Evolutionary conservation across 2,888 invertebrate species (phyloP), one percentile per base, ranked within the genome.

Genomic region (Brachycybe producta): DNA sequence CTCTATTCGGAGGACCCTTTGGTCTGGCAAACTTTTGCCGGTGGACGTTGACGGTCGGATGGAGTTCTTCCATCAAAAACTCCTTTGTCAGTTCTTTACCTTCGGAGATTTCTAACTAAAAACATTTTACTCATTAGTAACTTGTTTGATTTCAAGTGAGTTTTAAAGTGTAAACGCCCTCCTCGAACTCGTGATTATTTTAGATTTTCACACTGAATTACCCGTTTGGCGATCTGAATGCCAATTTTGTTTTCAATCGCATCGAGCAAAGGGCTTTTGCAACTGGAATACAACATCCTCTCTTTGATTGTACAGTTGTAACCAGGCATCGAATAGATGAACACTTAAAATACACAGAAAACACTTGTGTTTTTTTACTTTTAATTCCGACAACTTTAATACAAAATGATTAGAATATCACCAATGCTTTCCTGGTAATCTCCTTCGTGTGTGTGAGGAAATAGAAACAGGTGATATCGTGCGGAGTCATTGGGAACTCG

Each of bases 271-370:
- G 91, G 87, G 54, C 80, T 85, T 69, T 95, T 97, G 70, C 95
- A 95, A 62, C 94, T 94, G 0, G 97, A 95, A 69, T 97, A 98
- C 65, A 98, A 73, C 98, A 98, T 99, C 59, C 95, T 75, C 66
- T 98, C 97, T 64, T 91, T 95, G 60, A 99, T 90, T 55, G 91
- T 82, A 67, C 91, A 92, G 55, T 75, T 82, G 67, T 92, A 94
- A 3, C 95, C 94, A 3, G 98, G 97, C 86, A 98, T 92, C 7
- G 95, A 92, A 71, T 98, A 98, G 62, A 98, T 86, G 69, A 98
- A 98, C 54, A 98, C 88, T 88, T 71, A 34, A 58, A 55, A 13
- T 49, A 35, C 30, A 53, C 39, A 36, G 42, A 52, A 55, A 50
- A 47, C 40, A 41, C 51, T 24, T 36, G n/a, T 23, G 49, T 17